phyloP scores from a whole-genome alignment of 64 coral and sea anemone genomes.

The Actinia equina region DNA sequence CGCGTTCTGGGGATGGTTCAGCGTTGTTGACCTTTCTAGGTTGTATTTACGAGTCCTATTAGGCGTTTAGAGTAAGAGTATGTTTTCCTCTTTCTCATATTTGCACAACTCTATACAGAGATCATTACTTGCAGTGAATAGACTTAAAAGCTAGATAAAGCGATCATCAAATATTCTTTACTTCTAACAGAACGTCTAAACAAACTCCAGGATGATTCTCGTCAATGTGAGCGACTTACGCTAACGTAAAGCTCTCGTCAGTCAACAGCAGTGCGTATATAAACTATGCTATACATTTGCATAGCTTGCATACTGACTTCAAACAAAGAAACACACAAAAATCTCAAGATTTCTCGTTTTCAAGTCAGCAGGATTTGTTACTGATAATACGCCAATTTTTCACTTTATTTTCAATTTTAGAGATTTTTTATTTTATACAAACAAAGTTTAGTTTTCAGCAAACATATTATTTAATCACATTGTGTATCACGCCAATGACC shows the following conservation, averaged over 20 bases:
- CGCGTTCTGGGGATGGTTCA: neutral
- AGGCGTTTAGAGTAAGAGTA: neutral
- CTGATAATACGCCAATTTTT: neutral
- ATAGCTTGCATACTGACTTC: neutral
- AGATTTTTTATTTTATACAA: neutral
- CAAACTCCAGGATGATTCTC: neutral
- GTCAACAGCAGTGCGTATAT: neutral
- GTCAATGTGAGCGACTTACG: neutral
- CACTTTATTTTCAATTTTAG: neutral
- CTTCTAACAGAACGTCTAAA: neutral
- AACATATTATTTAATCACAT: neutral
- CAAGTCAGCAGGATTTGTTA: neutral
- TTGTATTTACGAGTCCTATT: slow-evolving; percentile 1
- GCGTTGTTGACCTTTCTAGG: slow-evolving; percentile 6
- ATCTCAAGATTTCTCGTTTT: neutral
- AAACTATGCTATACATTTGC: neutral
- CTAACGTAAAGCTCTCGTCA: neutral
- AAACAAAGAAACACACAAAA: neutral
- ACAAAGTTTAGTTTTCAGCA: slow-evolving; percentile 12
- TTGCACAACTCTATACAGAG: neutral
- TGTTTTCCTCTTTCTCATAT: neutral
- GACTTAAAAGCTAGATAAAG: neutral
- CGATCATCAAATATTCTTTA: neutral
- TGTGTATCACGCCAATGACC: neutral
- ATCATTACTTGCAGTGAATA: neutral